Conservation (phyloP, 1,140 invertebrate species). For the Bombus consobrinus region DNA sequence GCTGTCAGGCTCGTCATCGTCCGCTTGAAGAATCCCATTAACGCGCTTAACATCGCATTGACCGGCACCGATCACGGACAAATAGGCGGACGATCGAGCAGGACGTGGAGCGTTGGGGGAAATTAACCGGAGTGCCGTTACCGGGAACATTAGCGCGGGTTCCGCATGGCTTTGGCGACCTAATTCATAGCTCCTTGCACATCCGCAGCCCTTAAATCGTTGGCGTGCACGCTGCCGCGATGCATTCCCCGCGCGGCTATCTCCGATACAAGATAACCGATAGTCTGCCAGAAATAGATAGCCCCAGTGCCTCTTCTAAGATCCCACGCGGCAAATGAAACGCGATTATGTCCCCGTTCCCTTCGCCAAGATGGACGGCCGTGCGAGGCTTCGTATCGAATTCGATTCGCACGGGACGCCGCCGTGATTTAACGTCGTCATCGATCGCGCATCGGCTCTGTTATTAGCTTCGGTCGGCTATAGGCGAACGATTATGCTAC, state of each 20-base stretch:
- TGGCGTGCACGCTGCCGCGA: constrained; percentile 34
- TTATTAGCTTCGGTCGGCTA: no score
- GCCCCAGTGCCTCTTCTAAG: constrained; percentile 42
- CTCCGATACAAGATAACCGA: constrained; percentile 57
- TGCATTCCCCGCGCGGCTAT: constrained; percentile 54
- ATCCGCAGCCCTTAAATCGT: constrained; percentile 56
- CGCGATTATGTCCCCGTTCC: constrained; percentile 49
- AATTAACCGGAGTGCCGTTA: constrained; percentile 54
- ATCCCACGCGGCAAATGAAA: constrained; percentile 54
- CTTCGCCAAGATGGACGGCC: constrained; percentile 23
- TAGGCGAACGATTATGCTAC: no score
- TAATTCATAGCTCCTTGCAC: constrained; percentile 54
- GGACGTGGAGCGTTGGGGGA: constrained; percentile 41
- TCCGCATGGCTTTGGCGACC: constrained; percentile 50
- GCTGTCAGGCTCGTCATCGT: neutral
- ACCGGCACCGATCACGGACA: constrained; percentile 14
- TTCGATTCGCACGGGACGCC: constrained; percentile 17
- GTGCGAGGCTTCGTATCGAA: neutral
- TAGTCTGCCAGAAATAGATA: constrained; percentile 46
- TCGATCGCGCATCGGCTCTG: neutral
- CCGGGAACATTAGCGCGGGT: constrained; percentile 41
- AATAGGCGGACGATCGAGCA: constrained; percentile 13
- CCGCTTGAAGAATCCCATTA: neutral
- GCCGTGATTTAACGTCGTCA: constrained; percentile 15
- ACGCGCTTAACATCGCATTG: constrained; percentile 1